Percentiles rank a stretch among this genome's conserved stretches.
These are phyloP conservation scores for Troilus luridus DNA, from an alignment of 2,888 invertebrate species.

Conservation along the genomic window DNA sequence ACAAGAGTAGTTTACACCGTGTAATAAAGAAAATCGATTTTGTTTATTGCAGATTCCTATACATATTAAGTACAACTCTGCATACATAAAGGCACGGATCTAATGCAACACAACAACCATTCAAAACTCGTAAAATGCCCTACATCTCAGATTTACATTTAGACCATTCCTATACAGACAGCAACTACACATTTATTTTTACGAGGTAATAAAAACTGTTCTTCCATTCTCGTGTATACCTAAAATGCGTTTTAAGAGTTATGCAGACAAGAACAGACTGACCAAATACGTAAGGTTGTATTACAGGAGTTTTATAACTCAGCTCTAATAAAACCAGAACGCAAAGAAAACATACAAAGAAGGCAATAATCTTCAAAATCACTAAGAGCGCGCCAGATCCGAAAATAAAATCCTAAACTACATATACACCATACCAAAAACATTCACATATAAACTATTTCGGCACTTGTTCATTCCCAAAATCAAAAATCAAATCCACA, in stretches of 20 bases:
- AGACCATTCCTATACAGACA: slow-evolving; percentile 20
- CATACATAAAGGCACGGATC: background rate
- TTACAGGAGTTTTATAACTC: background rate
- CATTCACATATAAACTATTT: too few relatives aligned
- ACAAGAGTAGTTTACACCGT: background rate
- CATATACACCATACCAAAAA: too few relatives aligned
- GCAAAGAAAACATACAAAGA: too few relatives aligned
- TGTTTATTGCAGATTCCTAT: slow-evolving; percentile 17
- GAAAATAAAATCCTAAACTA: too few relatives aligned
- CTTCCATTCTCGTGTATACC: background rate
- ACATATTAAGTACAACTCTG: background rate
- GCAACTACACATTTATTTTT: slow-evolving; percentile 28
- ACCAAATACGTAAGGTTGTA: background rate
- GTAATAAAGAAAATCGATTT: slow-evolving; percentile 45
- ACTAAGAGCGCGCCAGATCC: too few relatives aligned
- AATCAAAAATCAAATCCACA: too few relatives aligned
- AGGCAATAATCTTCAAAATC: too few relatives aligned
- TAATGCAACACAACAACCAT: background rate
- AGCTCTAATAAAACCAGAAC: background rate
- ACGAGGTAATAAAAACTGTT: slow-evolving; percentile 27
- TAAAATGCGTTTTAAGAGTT: background rate
- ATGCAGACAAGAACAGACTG: slow-evolving; percentile 20
- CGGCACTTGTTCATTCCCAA: too few relatives aligned
- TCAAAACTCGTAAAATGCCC: slow-evolving; percentile 22
- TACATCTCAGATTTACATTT: slow-evolving; percentile 16